Evolutionary conservation across 2,113 vertebrate genomes (phyloP), one percentile per base, ranked within the genome.

Genomic region (Toxotes jaculatrix): DNA sequence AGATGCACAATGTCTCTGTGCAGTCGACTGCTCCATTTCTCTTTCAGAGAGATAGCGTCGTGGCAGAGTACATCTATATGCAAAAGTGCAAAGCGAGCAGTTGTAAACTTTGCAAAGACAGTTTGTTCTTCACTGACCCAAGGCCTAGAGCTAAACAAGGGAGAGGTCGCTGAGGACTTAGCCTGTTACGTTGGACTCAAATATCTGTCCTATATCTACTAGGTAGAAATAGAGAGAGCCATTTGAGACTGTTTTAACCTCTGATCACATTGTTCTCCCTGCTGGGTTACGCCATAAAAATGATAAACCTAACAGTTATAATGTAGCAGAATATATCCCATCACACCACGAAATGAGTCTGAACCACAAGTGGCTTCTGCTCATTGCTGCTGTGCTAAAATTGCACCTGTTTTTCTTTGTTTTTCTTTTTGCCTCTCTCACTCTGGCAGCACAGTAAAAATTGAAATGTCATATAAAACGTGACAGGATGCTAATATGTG

Each of bases 381-480:
- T 90, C 79, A 51, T 68, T 76, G 74, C 84, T 21, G 80, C 85
- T 61, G 91, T 91, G 88, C 88, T 93, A 92, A 92, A 93, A 91
- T 91, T 90, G 88, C 93, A 93, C 93, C 94, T 92, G 87, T 90
- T 93, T 92, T 87, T 90, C 88, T 92, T 91, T 92, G 89, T 91
- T 91, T 87, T 87, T 82, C 45, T 81, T 84, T 76, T 84, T 79
- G 51, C 74, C 82, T 77, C 79, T 65, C 84, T 86, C 86, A 67
- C 59, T 84, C 81, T 77, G 83, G 86, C 83, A 87, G 83, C 89
- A 85, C 83, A 82, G 90, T 92, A 93, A 92, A 92, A 93, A 93
- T 91, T 93, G 92, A 93, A 94, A 92, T 90, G 92, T 93, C 93
- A 91, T 85, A 93, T 93, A 92, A 93, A 94, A 94, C 55, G 77